Percentiles rank a stretch among this genome's conserved stretches.
These are phyloP conservation scores for Hyppa rectilinea DNA, from an alignment of 2,888 invertebrate genomes.

Conservation along the genomic window DNA sequence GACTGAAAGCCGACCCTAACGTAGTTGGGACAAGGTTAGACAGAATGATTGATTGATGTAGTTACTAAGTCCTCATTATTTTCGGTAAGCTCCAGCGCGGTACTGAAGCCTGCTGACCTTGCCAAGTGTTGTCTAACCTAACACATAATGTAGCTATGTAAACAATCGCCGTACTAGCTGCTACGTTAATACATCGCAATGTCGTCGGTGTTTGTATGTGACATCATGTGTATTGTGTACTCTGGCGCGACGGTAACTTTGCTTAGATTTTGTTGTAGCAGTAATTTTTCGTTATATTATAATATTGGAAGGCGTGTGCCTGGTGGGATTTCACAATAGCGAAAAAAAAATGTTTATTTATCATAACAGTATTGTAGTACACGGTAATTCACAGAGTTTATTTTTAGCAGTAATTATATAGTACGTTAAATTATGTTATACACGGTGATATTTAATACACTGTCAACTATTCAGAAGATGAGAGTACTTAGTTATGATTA, in stretches of 20 bases:
- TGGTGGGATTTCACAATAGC: neutral
- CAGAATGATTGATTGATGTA: too few species aligned
- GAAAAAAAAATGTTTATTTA: neutral
- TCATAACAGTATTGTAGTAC: too few species aligned
- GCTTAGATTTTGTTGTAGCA: conserved; percentile 28
- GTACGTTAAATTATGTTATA: too few species aligned
- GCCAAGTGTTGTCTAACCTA: conserved; percentile 27
- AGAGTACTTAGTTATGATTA: too few species aligned
- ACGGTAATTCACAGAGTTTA: too few species aligned
- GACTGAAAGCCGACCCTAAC: too few species aligned
- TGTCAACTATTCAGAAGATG: too few species aligned
- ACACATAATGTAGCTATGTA: conserved; percentile 25
- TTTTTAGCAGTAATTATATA: too few species aligned
- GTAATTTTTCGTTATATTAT: neutral
- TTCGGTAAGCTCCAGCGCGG: conserved; percentile 38
- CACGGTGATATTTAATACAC: too few species aligned
- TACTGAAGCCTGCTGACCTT: conserved; percentile 41
- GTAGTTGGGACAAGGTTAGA: too few species aligned
- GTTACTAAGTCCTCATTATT: too few species aligned
- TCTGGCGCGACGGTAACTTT: conserved; percentile 19
- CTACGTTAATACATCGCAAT: conserved; percentile 48
- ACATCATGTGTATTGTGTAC: conserved; percentile 49
- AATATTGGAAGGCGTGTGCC: neutral
- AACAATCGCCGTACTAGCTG: conserved; percentile 36
- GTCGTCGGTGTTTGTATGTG: conserved; percentile 52